Base-by-base conservation (phyloP, 2,113 vertebrate species). In the Ciconia stormi region DNA sequence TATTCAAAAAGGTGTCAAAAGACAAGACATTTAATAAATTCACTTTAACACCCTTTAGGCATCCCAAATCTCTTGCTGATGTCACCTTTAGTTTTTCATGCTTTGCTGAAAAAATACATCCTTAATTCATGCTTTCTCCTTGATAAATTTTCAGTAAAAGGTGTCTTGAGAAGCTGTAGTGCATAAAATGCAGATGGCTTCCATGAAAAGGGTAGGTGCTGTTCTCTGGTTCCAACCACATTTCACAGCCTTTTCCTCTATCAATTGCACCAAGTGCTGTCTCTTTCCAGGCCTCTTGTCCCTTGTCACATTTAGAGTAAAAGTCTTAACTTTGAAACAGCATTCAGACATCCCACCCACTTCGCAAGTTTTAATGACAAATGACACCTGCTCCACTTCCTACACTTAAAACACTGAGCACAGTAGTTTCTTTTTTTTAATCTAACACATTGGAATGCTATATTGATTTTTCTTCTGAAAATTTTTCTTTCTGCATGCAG, bases 381-480 rank as follows among this genome's bases (percentile, higher is more conserved):
- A 83, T 0, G 4, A 47, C 58, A 77, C 32, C 42, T 63, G 55
- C 56, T 93, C 29, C 12, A 38, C 19, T 81, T 85, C 66, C 62
- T 50, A 25, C 10, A 63, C 34, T 34, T 50, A 56, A 69, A 73
- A 55, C n/a, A 53, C 17, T 34, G 26, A 71, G 27, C 22, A 32
- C 58, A 56, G 81, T 86, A 78, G 77, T 94, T 96, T 93, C 53
- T 74, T 97, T 96, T 95, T 50, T 73, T 95, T 81, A 90, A 46
- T 87, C 93, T 92, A 87, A 95, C 79, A 92, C 4, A 2, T 62
- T 72, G 59, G 87, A 92, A 95, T 81, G 44, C 72, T 62, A 61
- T 92, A 94, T 92, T 95, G 92, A 91, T 93, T 97, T 91, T 97
- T 90, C 74, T 91, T 95, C 95, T 83, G 7, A 63, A 96, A 96